These are phyloP conservation scores for Eristalinus aeneus DNA, from an alignment of 2,888 invertebrate species.

Conservation along the genomic window DNA sequence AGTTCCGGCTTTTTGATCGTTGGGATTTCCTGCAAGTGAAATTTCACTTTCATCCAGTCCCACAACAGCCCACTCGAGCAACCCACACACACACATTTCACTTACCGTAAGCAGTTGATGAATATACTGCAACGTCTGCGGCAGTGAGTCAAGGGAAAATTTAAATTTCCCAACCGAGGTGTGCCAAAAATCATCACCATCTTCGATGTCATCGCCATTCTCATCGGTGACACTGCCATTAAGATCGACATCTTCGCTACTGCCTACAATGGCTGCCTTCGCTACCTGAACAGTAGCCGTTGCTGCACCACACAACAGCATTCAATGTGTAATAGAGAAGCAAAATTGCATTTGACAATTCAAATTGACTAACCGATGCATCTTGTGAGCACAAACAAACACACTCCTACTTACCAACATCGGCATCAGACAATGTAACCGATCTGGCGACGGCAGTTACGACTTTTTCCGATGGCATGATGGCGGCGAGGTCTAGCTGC, in stretches of 20 bases:
- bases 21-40: slow-evolving; percentile 85
- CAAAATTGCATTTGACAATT: slow-evolving; percentile 8
- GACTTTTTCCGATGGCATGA: slow-evolving; percentile 89
- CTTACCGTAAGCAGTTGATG: slow-evolving; percentile 89
- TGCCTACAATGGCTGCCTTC: slow-evolving; percentile 85
- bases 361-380: background rate
- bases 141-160: slow-evolving; percentile 93
- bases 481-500: slow-evolving; percentile 93
- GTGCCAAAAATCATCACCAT: slow-evolving; percentile 94
- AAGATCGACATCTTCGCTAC: slow-evolving; percentile 79
- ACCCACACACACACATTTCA: slow-evolving; percentile 72
- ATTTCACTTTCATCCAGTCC: slow-evolving; percentile 49
- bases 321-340: slow-evolving; percentile 46
- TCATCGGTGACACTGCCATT: slow-evolving; percentile 87
- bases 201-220: slow-evolving; percentile 84
- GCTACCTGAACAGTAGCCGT: slow-evolving; percentile 88
- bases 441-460: slow-evolving; percentile 92
- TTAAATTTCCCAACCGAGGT: slow-evolving; percentile 96
- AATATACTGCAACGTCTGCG: slow-evolving; percentile 95
- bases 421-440: slow-evolving; percentile 93
- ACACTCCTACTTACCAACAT: slow-evolving; percentile 86
- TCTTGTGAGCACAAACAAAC: background rate
- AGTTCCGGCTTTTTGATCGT: slow-evolving; percentile 94
- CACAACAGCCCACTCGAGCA: slow-evolving; percentile 30
- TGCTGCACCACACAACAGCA: slow-evolving; percentile 80